Percentiles rank a stretch among this genome's conserved stretches.
Evolutionary conservation across 2,888 invertebrate species (phyloP).

Genomic region (Diadegma fenestrale): DNA sequence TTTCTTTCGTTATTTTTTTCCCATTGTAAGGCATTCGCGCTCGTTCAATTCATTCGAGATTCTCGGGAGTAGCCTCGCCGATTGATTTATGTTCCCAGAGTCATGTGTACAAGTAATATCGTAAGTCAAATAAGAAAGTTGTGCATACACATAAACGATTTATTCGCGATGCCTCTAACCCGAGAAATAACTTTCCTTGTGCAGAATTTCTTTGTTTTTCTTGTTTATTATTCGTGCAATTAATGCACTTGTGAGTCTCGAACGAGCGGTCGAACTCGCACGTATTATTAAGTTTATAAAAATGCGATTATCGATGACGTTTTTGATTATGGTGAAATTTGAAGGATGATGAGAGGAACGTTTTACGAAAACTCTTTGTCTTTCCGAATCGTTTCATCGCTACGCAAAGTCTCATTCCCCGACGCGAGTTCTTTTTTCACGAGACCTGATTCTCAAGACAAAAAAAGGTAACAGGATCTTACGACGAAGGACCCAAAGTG

Average conservation of each 20-base stretch:
- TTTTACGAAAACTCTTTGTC: not conserved
- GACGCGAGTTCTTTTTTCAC: constrained; percentile 4
- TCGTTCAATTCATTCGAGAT: constrained; percentile 8
- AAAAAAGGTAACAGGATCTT: constrained; percentile 51
- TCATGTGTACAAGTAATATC: constrained; percentile 1
- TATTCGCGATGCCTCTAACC: not conserved
- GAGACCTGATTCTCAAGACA: not conserved
- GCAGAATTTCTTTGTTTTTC: not conserved
- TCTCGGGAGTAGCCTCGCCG: not conserved
- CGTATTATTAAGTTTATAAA: not conserved
- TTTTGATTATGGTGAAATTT: constrained; percentile 7
- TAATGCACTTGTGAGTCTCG: not conserved
- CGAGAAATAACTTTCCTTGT: not conserved
- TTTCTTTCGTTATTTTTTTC: constrained; percentile 10
- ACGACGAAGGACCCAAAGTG: constrained; percentile 40
- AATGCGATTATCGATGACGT: not conserved
- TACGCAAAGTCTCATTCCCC: not conserved
- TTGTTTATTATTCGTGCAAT: not conserved
- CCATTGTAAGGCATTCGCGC: not conserved
- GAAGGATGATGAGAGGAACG: not conserved
- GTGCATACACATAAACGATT: constrained; percentile 2
- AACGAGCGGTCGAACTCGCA: not conserved
- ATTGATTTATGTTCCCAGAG: constrained; percentile 3
- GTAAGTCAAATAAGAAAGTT: constrained; percentile 8
- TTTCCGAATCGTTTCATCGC: not conserved